phyloP scores from a whole-genome alignment of 2,113 vertebrate species.

The Aix galericulata region DNA sequence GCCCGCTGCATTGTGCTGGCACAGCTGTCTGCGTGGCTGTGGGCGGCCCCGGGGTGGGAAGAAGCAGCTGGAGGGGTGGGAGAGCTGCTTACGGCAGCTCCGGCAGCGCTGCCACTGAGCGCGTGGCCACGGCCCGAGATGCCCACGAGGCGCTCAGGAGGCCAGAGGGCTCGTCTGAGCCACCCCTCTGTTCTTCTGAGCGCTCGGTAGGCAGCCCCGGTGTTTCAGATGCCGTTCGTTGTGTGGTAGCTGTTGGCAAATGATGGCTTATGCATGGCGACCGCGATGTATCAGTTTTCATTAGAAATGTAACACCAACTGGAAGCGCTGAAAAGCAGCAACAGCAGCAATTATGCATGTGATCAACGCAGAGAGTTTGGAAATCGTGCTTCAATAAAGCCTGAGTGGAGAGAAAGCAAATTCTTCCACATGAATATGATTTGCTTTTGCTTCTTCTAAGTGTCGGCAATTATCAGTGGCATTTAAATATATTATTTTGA shows the following conservation, averaged over 20 bases:
- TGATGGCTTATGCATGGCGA: rapidly evolving
- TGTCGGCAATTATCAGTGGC: neutral
- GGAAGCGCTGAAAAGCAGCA: neutral
- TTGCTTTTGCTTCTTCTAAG: neutral
- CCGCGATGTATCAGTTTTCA: neutral
- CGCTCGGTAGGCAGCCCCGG: rapidly evolving
- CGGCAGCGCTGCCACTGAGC: neutral
- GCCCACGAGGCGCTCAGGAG: rapidly evolving
- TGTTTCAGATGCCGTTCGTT: neutral
- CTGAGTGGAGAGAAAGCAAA: neutral
- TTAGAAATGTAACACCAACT: neutral
- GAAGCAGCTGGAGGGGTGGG: neutral
- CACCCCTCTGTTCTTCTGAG: rapidly evolving
- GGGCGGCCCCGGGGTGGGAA: neutral
- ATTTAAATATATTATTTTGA: constrained; percentile 25
- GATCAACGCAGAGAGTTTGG: constrained; percentile 5
- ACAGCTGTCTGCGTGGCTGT: constrained; percentile 10
- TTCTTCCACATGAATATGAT: neutral
- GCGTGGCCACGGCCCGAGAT: neutral
- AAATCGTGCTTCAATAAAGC: neutral
- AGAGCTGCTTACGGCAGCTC: neutral
- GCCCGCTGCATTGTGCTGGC: neutral
- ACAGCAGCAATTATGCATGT: neutral
- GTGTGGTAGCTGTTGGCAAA: neutral
- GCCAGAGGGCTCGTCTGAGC: rapidly evolving